Conservation (phyloP, 2,113 vertebrate genomes). For the Cranoglanis bouderius region DNA sequence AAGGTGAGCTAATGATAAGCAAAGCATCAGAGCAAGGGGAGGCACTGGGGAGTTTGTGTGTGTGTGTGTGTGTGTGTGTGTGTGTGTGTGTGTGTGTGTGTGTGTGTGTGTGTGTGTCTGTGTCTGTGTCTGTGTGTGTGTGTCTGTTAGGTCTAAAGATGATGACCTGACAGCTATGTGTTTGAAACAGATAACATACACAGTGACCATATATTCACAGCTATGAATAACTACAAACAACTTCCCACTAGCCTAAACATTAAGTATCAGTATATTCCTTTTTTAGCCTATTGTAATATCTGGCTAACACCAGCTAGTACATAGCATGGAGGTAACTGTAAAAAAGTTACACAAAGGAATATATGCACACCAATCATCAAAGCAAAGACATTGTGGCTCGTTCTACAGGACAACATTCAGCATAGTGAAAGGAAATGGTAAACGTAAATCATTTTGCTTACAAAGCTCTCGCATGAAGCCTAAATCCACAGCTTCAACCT, state of each 20-base stretch:
- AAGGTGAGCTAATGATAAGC: constrained; percentile 43
- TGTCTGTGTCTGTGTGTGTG: too few species aligned
- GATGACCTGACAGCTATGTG: background rate
- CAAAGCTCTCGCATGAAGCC: background rate
- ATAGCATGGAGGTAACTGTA: background rate
- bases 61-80: background rate
- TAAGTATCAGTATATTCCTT: background rate
- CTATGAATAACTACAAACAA: background rate
- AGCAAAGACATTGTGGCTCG: background rate
- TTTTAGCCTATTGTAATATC: background rate
- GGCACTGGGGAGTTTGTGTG: background rate
- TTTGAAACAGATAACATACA: background rate
- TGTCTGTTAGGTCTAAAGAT: too few species aligned
- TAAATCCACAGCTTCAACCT: background rate
- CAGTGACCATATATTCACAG: background rate
- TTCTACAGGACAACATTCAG: background rate
- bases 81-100: background rate
- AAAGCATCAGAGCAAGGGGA: background rate
- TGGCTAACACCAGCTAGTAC: background rate
- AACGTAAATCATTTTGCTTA: background rate
- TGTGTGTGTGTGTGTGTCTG: too few species aligned
- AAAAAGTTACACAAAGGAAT: background rate
- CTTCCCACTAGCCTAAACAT: background rate
- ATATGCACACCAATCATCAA: background rate
- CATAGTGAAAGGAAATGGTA: too few species aligned